Base-by-base conservation (phyloP, 2,113 vertebrate species). In the Thamnaconus septentrionalis region DNA sequence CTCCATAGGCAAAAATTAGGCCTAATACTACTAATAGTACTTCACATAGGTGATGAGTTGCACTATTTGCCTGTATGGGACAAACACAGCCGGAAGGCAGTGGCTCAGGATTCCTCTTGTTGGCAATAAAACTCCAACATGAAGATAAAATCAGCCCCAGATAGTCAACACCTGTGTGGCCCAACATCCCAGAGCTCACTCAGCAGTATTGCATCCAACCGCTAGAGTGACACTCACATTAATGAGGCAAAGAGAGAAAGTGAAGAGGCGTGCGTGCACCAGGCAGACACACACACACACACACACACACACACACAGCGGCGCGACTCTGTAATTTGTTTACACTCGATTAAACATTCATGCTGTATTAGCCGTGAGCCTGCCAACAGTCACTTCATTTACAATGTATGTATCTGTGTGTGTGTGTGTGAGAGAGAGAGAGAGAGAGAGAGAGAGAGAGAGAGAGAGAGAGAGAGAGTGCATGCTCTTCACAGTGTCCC, bases 321-420 rank as follows among this genome's bases (percentile, higher is more conserved):
- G 73, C 53, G 58, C 53, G 78, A 60, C 68, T 67, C 52, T 75
- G 69, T 82, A 71, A 81, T 84, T 84, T 84, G 80, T 89, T 87
- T 80, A 82, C 78, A 75, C 73, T 78, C 79, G 74, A 82, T 78
- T 78, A 78, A 86, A 86, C 85, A 82, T 84, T 76, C 83, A 77
- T 77, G 74, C 59, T 68, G 84, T 80, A 76, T 86, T 82, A 78
- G 64, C 42, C 52, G 74, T 49, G 63, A 81, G 66, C 41, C 58
- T 78, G 83, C 78, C 81, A 80, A 66, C 63, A 78, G 49, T 64
- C 75, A 73, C 78, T 76, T 83, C 63, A 84, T 85, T 77, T 78
- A 70, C 60, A 52, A 54, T 12, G 0, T 41, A 53, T 56, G 41
- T 45, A 40, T 10, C 50, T 59, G 60, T 69, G 50, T 69, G 44